Base-by-base conservation (phyloP, 2,888 invertebrate species). In the Agrotis exclamationis region DNA sequence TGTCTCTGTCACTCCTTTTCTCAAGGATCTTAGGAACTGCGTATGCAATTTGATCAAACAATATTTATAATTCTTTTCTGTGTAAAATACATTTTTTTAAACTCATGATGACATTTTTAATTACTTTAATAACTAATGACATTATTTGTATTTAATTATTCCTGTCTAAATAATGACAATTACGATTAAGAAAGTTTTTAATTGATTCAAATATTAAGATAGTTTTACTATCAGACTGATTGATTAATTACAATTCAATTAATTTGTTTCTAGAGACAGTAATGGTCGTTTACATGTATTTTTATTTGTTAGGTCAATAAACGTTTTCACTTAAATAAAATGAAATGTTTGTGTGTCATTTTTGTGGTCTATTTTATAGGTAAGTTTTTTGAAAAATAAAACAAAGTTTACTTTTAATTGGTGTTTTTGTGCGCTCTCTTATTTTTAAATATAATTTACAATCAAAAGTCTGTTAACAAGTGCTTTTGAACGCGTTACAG, bases 341-440 rank as follows among this genome's bases (percentile, higher is more conserved):
- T 74, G 77, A 74, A 76, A 54, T 33, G 5, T 44, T 44, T 45
- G 50, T 72, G 20, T 78, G 47, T 28, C 5, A 33, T 75, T 51
- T 13, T 63, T 20, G 28, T 78, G n/a, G 33, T 72, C 9, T 63
- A 11, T 20, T 48, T 48, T 1, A n/a, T 72, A 18, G 63, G 74
- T 78, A 53, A 78, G 50, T 3, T 7, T 7, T 14, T 70, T 39
- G 16, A 13, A 20, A 45, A 28, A 44, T 45, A 16, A 47, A 18
- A 1, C 53, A 4, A 0, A 5, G 3, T 44, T 48, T n/a, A 13
- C 3, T 14, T 28, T 20, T 3, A 54, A 20, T 14, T 48, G 2
- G 11, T 18, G 24, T 47, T 39, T 44, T 2, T 39, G 0, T 22
- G 9, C 14, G 0, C 20, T 20, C 1, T 3, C 16, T n/a, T n/a